phyloP scores from a whole-genome alignment of 2,888 invertebrate genomes.

The Poecilobothrus nobilitatus region DNA sequence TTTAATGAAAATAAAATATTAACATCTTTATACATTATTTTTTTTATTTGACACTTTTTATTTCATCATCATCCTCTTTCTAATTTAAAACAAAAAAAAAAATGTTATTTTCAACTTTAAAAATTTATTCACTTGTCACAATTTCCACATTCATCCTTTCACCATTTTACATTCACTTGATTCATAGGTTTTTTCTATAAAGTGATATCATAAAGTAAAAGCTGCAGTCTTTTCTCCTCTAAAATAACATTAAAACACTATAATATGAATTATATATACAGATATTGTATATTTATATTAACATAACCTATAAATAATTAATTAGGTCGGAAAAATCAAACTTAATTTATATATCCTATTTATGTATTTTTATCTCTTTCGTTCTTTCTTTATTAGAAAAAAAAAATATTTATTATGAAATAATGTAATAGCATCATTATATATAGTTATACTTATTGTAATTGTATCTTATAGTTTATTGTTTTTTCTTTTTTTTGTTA shows the following conservation, averaged over 20 bases:
- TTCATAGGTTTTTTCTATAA: too few relatives aligned
- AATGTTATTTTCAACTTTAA: neutral
- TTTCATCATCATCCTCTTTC: too few relatives aligned
- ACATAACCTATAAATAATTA: constrained; percentile 3
- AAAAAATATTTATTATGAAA: neutral
- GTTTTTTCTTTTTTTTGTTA: too few relatives aligned
- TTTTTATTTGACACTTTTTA: too few relatives aligned
- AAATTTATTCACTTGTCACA: neutral
- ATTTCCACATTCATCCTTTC: neutral
- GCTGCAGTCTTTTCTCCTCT: too few relatives aligned
- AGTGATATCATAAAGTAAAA: too few relatives aligned
- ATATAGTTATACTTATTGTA: neutral
- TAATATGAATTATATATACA: too few relatives aligned
- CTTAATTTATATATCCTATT: neutral
- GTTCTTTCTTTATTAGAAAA: neutral
- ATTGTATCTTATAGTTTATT: neutral
- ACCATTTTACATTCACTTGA: neutral
- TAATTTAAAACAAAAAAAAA: too few relatives aligned
- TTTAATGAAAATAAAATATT: too few relatives aligned
- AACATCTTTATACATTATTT: too few relatives aligned
- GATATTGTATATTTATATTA: neutral
- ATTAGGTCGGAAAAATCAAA: neutral
- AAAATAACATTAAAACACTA: too few relatives aligned
- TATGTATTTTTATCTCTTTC: neutral
- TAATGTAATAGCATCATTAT: neutral